These are phyloP conservation scores for Neoaliturus tenellus DNA, from an alignment of 2,888 invertebrate genomes.

Conservation along the genomic window DNA sequence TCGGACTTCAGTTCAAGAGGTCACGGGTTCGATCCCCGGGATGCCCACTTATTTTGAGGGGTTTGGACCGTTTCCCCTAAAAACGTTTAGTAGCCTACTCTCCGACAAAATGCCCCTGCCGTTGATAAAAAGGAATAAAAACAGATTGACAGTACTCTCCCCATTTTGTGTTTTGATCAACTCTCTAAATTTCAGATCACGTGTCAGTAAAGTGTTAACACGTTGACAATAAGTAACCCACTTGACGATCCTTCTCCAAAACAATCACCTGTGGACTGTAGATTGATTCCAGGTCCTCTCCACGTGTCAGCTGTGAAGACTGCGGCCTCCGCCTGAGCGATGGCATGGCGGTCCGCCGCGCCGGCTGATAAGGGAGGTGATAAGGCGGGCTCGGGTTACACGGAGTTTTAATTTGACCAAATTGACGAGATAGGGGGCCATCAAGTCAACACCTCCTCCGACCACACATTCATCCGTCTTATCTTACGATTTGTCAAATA, in stretches of 20 bases:
- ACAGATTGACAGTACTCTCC: too few relatives aligned
- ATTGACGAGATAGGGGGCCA: conserved; percentile 5
- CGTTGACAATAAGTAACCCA: not conserved
- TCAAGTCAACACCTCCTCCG: not conserved
- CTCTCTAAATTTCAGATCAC: too few relatives aligned
- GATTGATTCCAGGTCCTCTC: not conserved
- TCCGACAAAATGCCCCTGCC: too few relatives aligned
- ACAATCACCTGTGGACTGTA: not conserved
- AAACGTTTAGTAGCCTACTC: too few relatives aligned
- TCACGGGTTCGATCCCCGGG: too few relatives aligned
- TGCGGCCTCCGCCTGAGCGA: not conserved
- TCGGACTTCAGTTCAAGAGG: too few relatives aligned
- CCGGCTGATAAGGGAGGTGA: not conserved
- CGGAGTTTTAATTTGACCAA: conserved; percentile 25
- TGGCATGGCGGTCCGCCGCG: not conserved
- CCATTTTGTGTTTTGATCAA: too few relatives aligned
- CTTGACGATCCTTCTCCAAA: not conserved
- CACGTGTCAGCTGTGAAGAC: too few relatives aligned
- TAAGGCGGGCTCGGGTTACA: conserved; percentile 1
- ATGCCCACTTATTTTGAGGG: too few relatives aligned
- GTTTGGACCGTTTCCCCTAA: too few relatives aligned
- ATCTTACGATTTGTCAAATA: conserved; percentile 2
- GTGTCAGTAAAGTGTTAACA: too few relatives aligned
- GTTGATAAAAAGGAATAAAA: too few relatives aligned
- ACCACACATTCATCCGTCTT: not conserved